phyloP scores from a whole-genome alignment of 1,140 invertebrate genomes.

The Drosophila burlai region DNA sequence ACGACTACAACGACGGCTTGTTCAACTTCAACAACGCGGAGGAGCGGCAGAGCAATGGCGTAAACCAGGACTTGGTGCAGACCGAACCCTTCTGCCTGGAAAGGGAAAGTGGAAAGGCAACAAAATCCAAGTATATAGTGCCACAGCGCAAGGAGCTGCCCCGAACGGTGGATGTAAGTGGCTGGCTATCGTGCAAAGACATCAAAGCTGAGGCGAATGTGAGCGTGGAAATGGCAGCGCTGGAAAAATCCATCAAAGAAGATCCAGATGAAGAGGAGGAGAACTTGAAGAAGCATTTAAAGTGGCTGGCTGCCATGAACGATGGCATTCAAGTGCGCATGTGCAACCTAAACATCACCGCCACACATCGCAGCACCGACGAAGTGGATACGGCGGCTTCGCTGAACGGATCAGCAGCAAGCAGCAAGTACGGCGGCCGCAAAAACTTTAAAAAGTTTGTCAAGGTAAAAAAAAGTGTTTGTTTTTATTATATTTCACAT shows the following conservation, averaged over 20 bases:
- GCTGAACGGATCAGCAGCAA: constrained; percentile 5
- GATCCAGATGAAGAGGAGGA: constrained; percentile 33
- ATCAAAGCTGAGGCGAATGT: constrained; percentile 39
- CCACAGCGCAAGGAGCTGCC: constrained; percentile 44
- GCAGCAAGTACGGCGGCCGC: constrained; percentile 36
- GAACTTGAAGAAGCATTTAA: constrained; percentile 18
- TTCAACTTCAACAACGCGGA: constrained; percentile 39
- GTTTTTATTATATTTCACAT: background rate
- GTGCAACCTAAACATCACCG: constrained; percentile 44
- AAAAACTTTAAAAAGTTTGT: constrained; percentile 77
- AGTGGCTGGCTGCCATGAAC: constrained; percentile 59
- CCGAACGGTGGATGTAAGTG: constrained; percentile 52
- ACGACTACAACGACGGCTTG: constrained; percentile 35
- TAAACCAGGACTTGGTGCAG: constrained; percentile 9
- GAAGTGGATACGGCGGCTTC: constrained; percentile 25
- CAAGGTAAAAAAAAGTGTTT: constrained; percentile 52
- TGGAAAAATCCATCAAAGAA: constrained; percentile 28
- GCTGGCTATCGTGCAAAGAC: constrained; percentile 62
- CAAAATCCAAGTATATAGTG: constrained; percentile 61
- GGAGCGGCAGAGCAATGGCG: constrained; percentile 3
- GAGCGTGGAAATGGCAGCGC: background rate
- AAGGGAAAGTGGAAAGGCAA: background rate
- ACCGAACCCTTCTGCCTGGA: constrained; percentile 46
- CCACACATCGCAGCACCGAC: constrained; percentile 20
- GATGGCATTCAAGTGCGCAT: constrained; percentile 62